These are phyloP conservation scores for Epinotia nisella DNA, from an alignment of 2,888 invertebrate species.

Conservation along the genomic window DNA sequence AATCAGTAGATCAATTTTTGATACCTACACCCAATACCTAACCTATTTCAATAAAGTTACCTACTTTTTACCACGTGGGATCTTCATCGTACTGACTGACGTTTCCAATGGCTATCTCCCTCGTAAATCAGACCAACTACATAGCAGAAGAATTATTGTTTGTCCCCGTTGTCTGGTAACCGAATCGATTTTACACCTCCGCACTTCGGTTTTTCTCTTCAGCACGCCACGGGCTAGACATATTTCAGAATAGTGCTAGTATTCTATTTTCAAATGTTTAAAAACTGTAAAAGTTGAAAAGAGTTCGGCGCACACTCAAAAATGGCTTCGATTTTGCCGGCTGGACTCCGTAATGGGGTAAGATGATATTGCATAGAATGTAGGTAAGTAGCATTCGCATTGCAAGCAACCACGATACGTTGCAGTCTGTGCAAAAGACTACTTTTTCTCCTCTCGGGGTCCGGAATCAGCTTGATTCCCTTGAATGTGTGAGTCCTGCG, in stretches of 20 bases:
- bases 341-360: conserved; percentile 72
- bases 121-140: conserved; percentile 21
- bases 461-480: no score
- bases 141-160: conserved; percentile 46
- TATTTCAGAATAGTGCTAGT: not conserved
- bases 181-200: conserved; percentile 69
- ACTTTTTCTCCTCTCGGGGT: no score
- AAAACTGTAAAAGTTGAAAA: conserved; percentile 12
- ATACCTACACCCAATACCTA: not conserved
- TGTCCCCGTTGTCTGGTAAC: conserved; percentile 78
- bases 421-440: no score
- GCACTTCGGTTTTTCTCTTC: conserved; percentile 43
- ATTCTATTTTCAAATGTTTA: conserved; percentile 15
- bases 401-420: no score
- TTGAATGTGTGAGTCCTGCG: no score
- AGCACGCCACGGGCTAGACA: not conserved
- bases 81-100: not conserved
- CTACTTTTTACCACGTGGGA: not conserved
- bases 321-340: conserved; percentile 75
- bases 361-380: conserved; percentile 37
- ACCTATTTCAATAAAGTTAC: not conserved
- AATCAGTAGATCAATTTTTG: not conserved
- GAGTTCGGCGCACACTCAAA: conserved; percentile 10
- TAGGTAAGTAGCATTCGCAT: not conserved
- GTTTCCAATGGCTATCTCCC: conserved; percentile 19